These are phyloP conservation scores for Drosophila pectinifera DNA, from an alignment of 1,140 invertebrate species.

Conservation along the genomic window DNA sequence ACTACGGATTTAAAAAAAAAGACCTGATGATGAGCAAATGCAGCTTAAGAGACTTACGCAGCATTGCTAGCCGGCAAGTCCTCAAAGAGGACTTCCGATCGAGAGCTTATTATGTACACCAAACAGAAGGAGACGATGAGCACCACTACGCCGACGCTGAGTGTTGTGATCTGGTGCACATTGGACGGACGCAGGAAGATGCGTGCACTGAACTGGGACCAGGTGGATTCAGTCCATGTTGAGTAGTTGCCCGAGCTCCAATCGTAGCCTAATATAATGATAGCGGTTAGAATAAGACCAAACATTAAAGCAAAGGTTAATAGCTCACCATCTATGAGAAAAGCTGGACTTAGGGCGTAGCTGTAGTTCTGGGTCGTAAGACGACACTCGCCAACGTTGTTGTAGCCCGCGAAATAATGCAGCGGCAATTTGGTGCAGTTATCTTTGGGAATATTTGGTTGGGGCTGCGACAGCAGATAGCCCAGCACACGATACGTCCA, in stretches of 20 bases:
- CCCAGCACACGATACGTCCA: constrained; percentile 81
- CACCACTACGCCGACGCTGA: constrained; percentile 88
- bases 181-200: constrained; percentile 93
- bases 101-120: constrained; percentile 89
- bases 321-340: constrained; percentile 88
- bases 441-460: constrained; percentile 43
- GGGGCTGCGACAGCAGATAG: constrained; percentile 64
- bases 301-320: too few species aligned
- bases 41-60: constrained; percentile 67
- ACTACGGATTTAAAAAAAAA: background rate
- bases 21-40: background rate
- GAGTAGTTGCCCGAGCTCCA: constrained; percentile 92
- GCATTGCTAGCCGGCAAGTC: constrained; percentile 78
- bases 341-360: constrained; percentile 92
- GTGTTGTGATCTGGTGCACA: constrained; percentile 88
- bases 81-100: constrained; percentile 88
- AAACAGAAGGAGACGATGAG: constrained; percentile 88
- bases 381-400: constrained; percentile 90
- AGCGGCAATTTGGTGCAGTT: constrained; percentile 73
- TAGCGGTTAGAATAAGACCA: background rate
- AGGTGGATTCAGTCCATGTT: constrained; percentile 96
- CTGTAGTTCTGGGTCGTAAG: constrained; percentile 91
- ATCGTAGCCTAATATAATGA: constrained; percentile 88
- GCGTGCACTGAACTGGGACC: constrained; percentile 90
- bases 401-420: constrained; percentile 87